Evolutionary conservation across 2,113 vertebrate genomes (phyloP).

Genomic region (Sciurus niger): DNA sequence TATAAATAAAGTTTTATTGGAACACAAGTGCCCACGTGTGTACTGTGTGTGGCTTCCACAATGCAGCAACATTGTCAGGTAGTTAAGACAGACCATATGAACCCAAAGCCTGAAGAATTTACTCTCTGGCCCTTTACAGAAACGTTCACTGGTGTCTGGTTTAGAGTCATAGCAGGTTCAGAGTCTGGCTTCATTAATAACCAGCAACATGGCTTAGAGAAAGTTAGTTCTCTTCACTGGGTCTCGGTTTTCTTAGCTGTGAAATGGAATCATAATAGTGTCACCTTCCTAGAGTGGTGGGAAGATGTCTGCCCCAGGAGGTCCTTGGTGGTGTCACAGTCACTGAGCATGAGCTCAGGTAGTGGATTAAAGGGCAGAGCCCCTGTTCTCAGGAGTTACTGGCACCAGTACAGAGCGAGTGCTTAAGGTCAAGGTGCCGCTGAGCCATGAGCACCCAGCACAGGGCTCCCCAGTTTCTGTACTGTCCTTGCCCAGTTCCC

Average conservation of each 20-base stretch:
- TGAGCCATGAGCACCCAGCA: neutral
- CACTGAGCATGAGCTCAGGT: neutral
- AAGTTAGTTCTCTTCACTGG: neutral
- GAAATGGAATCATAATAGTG: neutral
- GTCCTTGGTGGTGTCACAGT: no score
- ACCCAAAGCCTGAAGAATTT: neutral
- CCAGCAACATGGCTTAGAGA: neutral
- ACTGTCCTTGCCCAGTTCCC: neutral
- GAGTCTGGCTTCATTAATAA: neutral
- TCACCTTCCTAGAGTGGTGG: neutral
- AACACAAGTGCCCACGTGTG: neutral
- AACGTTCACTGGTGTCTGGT: neutral
- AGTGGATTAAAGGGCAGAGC: neutral
- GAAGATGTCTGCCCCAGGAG: neutral
- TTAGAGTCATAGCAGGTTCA: neutral
- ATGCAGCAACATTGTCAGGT: no score
- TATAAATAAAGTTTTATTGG: constrained; percentile 37
- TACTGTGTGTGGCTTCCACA: neutral
- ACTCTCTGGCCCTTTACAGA: neutral
- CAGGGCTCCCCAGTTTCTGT: neutral
- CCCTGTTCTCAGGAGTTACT: neutral
- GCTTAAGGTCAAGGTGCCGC: neutral
- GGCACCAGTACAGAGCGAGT: neutral
- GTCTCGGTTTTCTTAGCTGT: neutral
- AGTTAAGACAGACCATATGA: neutral